Evolutionary conservation across 2,888 invertebrate genomes (phyloP).

Genomic region (Serripes groenlandicus): DNA sequence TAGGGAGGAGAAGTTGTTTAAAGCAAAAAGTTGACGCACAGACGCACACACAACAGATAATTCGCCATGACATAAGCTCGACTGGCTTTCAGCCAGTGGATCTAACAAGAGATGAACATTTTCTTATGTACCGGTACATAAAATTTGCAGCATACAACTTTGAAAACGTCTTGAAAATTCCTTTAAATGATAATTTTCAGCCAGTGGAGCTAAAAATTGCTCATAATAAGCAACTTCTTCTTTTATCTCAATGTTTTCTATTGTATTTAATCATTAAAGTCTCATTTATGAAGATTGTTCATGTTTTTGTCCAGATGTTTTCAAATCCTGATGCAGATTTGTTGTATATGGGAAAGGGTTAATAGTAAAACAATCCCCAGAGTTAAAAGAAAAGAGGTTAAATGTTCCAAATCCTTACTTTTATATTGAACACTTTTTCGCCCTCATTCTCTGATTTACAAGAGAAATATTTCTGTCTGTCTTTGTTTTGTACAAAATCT

Average conservation of each 20-base stretch:
- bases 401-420: slow-evolving; percentile 68
- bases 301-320: background rate
- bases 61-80: too few relatives aligned
- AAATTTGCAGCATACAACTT: too few relatives aligned
- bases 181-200: too few relatives aligned
- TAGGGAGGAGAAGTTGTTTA: too few relatives aligned
- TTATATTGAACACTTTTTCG: slow-evolving; percentile 80
- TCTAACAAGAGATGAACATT: too few relatives aligned
- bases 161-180: too few relatives aligned
- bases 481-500: slow-evolving; percentile 90
- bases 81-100: too few relatives aligned
- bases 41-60: too few relatives aligned
- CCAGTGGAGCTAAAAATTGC: too few relatives aligned
- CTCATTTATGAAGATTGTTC: background rate
- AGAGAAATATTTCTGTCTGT: slow-evolving; percentile 90
- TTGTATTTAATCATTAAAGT: background rate
- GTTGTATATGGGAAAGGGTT: background rate
- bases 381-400: background rate
- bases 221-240: background rate
- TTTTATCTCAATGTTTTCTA: background rate
- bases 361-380: background rate
- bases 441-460: slow-evolving; percentile 88
- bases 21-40: too few relatives aligned
- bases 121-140: too few relatives aligned
- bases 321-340: background rate